Evolutionary conservation across 2,888 invertebrate genomes (phyloP).

Genomic region (Agrenia bidenticulata): DNA sequence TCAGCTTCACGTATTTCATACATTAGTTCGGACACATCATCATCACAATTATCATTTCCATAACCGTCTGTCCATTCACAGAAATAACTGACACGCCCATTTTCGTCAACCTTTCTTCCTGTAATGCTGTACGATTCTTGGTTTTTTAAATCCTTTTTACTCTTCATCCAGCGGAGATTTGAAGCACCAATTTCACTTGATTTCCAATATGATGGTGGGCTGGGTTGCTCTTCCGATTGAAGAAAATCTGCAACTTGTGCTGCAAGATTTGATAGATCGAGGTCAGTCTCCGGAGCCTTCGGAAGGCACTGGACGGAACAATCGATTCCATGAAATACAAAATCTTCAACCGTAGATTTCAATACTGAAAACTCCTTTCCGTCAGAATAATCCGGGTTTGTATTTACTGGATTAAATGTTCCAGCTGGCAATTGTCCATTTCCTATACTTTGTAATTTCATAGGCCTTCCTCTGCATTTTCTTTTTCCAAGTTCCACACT

Average conservation of each 20-base stretch:
- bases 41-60: conserved; percentile 31
- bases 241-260: conserved; percentile 16
- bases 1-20: neutral
- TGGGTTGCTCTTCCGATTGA: conserved; percentile 22
- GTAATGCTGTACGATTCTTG: conserved; percentile 46
- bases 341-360: conserved; percentile 14
- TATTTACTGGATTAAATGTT: too few relatives aligned
- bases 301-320: conserved; percentile 18
- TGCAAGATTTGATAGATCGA: conserved; percentile 11
- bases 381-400: neutral
- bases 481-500: neutral
- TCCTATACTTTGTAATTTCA: neutral
- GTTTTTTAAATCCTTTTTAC: conserved; percentile 43
- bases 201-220: conserved; percentile 41
- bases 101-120: conserved; percentile 28
- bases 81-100: conserved; percentile 37
- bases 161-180: conserved; percentile 17
- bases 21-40: conserved; percentile 18
- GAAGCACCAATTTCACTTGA: conserved; percentile 5
- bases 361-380: neutral
- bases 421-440: neutral
- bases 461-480: neutral
- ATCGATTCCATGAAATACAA: neutral
- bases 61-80: conserved; percentile 45
- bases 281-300: neutral